These are phyloP conservation scores for Girardinichthys multiradiatus DNA, from an alignment of 2,113 vertebrate genomes.

Conservation along the genomic window DNA sequence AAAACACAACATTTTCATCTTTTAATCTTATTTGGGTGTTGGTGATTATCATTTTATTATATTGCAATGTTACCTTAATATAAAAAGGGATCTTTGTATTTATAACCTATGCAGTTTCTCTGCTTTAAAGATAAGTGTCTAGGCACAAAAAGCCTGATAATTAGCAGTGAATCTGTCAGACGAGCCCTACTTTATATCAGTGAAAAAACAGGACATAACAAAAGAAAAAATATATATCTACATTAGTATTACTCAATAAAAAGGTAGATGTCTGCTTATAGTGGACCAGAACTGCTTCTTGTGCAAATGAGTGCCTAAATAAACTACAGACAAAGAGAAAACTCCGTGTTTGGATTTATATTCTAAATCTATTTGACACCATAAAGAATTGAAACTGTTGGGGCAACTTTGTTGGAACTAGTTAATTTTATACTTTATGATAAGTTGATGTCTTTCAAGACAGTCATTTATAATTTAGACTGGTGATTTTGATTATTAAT, in stretches of 20 bases:
- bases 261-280: background rate
- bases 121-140: background rate
- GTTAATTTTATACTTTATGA: slow-evolving; percentile 10
- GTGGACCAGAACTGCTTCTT: background rate
- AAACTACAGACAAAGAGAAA: background rate
- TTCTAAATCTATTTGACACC: background rate
- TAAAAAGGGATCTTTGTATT: background rate
- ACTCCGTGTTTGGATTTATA: background rate
- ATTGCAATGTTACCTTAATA: background rate
- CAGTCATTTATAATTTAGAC: background rate
- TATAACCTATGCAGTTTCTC: background rate
- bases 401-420: background rate
- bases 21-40: background rate
- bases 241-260: background rate
- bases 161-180: background rate
- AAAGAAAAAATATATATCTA: background rate
- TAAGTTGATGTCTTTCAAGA: background rate
- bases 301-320: background rate
- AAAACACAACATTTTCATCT: background rate
- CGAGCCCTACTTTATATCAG: background rate
- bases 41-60: background rate
- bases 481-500: slow-evolving; percentile 8
- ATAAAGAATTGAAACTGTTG: background rate
- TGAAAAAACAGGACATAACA: background rate
- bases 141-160: background rate